phyloP scores from a whole-genome alignment of 1,140 invertebrate genomes.

The silkworm (Bombyx mori) region ASM3026992v2 NC_085110.1:5897501-5898000 shows the following conservation, averaged over 20 bases:
- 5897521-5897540: conserved; percentile 67
- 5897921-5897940: conserved; percentile 20
- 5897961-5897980: conserved; percentile 6
- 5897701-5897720: conserved; percentile 49
- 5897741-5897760: conserved; percentile 43
- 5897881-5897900: conserved; percentile 43
- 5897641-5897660: conserved; percentile 51
- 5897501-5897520: conserved; percentile 64
- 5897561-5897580: conserved; percentile 32
- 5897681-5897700: conserved; percentile 50
- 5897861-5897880: conserved; percentile 40
- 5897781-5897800: not conserved
- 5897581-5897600: not conserved
- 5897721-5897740: conserved; percentile 49
- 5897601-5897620: conserved; percentile 13
- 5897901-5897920: conserved; percentile 16
- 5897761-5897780: not conserved
- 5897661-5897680: conserved; percentile 51
- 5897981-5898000: conserved; percentile 20
- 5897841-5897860: conserved; percentile 37
- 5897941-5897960: conserved; percentile 17
- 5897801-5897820: conserved; percentile 48
- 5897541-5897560: conserved; percentile 21
- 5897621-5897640: conserved; percentile 50
- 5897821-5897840: conserved; percentile 47